Conservation (phyloP, 2,888 invertebrate genomes). For the Cheilosia soror region DNA sequence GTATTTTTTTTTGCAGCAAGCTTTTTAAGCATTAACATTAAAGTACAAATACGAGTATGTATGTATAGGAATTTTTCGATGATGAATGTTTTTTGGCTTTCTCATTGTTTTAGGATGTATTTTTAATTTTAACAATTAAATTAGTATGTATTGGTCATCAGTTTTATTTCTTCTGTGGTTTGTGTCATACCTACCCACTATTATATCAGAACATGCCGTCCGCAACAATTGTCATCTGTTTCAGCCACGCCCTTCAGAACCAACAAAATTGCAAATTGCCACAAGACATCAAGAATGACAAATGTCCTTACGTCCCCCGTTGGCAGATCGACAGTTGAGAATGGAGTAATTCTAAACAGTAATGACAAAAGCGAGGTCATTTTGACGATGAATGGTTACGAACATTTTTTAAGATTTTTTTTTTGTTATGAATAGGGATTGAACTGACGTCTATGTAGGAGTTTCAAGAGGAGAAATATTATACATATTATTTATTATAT, state of each 20-base stretch:
- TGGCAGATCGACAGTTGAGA: constrained; percentile 30
- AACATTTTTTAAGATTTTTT: constrained; percentile 12
- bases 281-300: constrained; percentile 29
- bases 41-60: not conserved
- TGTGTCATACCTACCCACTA: not conserved
- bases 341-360: constrained; percentile 1
- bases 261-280: constrained; percentile 19
- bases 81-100: not conserved
- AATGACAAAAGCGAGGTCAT: constrained; percentile 12
- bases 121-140: constrained; percentile 6
- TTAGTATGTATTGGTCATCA: constrained; percentile 4
- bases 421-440: constrained; percentile 18
- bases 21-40: constrained; percentile 4
- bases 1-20: constrained; percentile 8
- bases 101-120: not conserved
- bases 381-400: constrained; percentile 31
- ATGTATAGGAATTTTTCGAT: not conserved
- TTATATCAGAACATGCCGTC: constrained; percentile 13
- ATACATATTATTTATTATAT: not conserved
- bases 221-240: constrained; percentile 26
- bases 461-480: constrained; percentile 8
- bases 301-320: constrained; percentile 14
- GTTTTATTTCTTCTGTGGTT: not conserved
- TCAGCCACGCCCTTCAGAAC: constrained; percentile 20
- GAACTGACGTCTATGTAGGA: not conserved